phyloP scores from a whole-genome alignment of 1,140 invertebrate species.

The Ladona fulva region DNA sequence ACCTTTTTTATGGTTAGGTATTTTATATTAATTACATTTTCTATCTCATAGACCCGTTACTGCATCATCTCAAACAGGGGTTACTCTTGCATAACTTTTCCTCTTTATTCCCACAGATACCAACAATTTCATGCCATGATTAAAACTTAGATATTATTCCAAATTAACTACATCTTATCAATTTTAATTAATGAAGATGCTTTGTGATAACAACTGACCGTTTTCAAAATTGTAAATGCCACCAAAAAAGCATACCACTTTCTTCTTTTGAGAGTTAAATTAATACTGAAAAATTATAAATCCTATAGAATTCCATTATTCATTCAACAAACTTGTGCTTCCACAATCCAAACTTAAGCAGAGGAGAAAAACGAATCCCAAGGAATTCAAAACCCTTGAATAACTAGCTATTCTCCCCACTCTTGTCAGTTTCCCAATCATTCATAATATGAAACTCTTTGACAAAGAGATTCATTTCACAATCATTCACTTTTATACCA shows the following conservation, averaged over 20 bases:
- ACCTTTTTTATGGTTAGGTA: not conserved
- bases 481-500: not conserved
- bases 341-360: not conserved
- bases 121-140: not conserved
- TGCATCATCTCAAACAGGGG: not conserved
- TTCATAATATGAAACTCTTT: not conserved
- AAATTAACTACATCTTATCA: not conserved
- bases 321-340: constrained; percentile 6
- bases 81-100: not conserved
- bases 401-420: not conserved
- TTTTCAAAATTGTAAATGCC: not conserved
- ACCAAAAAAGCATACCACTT: not conserved
- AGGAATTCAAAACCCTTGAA: not conserved
- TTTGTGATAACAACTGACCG: not conserved
- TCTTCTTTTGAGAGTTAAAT: not conserved
- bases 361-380: not conserved
- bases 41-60: not conserved
- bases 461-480: not conserved
- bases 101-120: not conserved
- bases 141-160: not conserved
- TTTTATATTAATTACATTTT: not conserved
- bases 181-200: not conserved
- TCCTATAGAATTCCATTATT: not conserved
- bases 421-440: not conserved
- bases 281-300: not conserved